These are phyloP conservation scores for Gryon sp. DNA, from an alignment of 1,140 invertebrate genomes.

Conservation along the genomic window DNA sequence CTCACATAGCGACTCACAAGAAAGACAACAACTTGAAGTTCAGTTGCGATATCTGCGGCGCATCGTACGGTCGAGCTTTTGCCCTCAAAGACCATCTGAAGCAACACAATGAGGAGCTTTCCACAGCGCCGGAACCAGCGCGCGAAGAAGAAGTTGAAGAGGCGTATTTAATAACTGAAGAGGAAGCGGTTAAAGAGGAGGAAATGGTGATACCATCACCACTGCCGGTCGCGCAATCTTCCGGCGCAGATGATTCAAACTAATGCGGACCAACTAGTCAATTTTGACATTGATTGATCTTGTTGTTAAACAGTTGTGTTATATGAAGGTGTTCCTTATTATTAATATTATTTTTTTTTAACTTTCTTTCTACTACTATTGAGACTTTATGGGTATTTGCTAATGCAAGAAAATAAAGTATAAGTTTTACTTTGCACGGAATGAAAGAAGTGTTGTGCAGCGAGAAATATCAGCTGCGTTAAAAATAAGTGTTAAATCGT, in stretches of 20 bases:
- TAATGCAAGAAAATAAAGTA: too few relatives aligned
- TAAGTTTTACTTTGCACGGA: too few relatives aligned
- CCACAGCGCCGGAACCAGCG: slow-evolving; percentile 69
- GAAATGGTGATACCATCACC: slow-evolving; percentile 68
- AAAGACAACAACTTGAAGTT: slow-evolving; percentile 86
- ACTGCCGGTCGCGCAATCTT: slow-evolving; percentile 59
- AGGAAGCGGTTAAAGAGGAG: slow-evolving; percentile 69
- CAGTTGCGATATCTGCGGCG: slow-evolving; percentile 85
- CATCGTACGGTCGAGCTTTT: slow-evolving; percentile 85
- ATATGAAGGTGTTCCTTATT: too few relatives aligned
- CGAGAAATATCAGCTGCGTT: too few relatives aligned
- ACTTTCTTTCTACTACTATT: too few relatives aligned
- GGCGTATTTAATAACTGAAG: slow-evolving; percentile 68
- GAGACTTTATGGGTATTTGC: too few relatives aligned
- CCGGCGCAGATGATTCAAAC: slow-evolving; percentile 66
- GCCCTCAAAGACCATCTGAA: slow-evolving; percentile 86
- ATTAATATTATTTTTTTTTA: too few relatives aligned
- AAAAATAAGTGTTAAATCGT: too few relatives aligned
- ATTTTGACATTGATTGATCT: slow-evolving; percentile 18
- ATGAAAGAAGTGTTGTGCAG: too few relatives aligned
- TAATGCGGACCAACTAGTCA: slow-evolving; percentile 53
- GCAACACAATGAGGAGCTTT: slow-evolving; percentile 79
- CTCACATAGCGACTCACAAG: slow-evolving; percentile 86
- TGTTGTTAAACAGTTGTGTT: background rate
- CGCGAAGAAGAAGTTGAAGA: slow-evolving; percentile 74